These are phyloP conservation scores for Megalops cyprinoides DNA, from an alignment of 2,797 vertebrate species.

Conservation along the genomic window DNA sequence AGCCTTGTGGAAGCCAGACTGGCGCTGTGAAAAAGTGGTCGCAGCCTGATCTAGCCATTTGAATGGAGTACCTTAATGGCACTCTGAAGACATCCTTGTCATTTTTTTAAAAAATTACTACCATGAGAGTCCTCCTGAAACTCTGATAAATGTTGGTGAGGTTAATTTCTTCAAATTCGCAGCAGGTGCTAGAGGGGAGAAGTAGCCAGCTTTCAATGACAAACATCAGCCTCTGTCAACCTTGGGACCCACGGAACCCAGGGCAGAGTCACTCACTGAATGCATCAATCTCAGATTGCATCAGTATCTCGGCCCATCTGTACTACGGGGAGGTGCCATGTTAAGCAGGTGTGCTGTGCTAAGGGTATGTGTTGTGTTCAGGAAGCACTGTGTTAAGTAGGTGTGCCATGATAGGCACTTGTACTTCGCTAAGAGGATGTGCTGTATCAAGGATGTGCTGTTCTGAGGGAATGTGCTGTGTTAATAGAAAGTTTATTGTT, in stretches of 20 bases:
- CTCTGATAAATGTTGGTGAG: not conserved
- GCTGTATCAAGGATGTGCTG: not conserved
- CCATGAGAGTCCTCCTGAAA: not conserved
- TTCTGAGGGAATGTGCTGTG: not conserved
- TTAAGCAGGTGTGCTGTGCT: not conserved
- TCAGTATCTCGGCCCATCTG: not conserved
- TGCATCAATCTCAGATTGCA: not conserved
- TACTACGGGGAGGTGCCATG: not conserved
- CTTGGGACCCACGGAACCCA: not conserved
- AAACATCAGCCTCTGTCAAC: slow-evolving; percentile 16
- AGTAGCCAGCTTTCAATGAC: slow-evolving; percentile 20
- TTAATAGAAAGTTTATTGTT: too few relatives aligned
- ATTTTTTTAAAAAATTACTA: not conserved
- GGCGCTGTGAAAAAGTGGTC: too few relatives aligned
- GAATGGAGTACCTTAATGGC: not conserved
- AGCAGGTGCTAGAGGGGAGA: not conserved
- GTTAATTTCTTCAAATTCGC: slow-evolving; percentile 6
- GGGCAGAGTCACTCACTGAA: too few relatives aligned
- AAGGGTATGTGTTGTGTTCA: not conserved
- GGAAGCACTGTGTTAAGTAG: not conserved
- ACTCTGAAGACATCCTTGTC: not conserved
- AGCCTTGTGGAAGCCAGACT: too few relatives aligned
- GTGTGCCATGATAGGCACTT: too few relatives aligned
- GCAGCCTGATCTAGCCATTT: too few relatives aligned
- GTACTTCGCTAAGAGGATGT: too few relatives aligned